Conservation (phyloP, 2,113 vertebrate species). For the Telmatochromis sp. region DNA sequence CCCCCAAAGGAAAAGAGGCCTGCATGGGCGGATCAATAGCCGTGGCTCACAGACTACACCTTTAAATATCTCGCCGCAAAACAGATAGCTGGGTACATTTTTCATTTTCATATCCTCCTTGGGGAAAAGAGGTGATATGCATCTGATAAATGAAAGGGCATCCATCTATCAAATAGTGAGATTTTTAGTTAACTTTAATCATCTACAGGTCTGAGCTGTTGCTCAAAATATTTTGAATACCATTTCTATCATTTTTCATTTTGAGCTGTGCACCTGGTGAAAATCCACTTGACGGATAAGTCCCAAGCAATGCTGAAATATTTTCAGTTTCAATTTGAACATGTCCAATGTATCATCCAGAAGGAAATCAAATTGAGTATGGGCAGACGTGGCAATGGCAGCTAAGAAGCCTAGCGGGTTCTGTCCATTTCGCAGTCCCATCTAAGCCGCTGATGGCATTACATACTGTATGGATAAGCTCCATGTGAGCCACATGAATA, state of each 20-base stretch:
- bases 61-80: conserved; percentile 8
- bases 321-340: conserved; percentile 43
- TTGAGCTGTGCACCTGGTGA: not conserved
- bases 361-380: conserved; percentile 35
- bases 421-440: conserved; percentile 1
- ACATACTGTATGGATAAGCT: not conserved
- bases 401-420: not conserved
- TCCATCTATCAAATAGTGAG: conserved; percentile 16
- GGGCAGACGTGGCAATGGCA: not conserved
- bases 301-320: conserved; percentile 17
- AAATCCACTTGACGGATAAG: conserved; percentile 35
- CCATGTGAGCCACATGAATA: not conserved
- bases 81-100: not conserved
- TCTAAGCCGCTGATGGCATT: not conserved
- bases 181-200: conserved; percentile 31
- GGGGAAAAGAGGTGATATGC: not conserved
- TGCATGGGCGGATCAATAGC: conserved; percentile 32
- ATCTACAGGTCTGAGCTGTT: conserved; percentile 11
- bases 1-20: conserved; percentile 17
- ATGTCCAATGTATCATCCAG: conserved; percentile 41
- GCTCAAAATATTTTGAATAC: conserved; percentile 18
- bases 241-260: not conserved
- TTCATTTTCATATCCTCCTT: conserved; percentile 10
- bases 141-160: conserved; percentile 25
- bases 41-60: conserved; percentile 1